Evolutionary conservation across 2,797 vertebrate genomes (phyloP).

Genomic region (Dromococcyx pavoninus): DNA sequence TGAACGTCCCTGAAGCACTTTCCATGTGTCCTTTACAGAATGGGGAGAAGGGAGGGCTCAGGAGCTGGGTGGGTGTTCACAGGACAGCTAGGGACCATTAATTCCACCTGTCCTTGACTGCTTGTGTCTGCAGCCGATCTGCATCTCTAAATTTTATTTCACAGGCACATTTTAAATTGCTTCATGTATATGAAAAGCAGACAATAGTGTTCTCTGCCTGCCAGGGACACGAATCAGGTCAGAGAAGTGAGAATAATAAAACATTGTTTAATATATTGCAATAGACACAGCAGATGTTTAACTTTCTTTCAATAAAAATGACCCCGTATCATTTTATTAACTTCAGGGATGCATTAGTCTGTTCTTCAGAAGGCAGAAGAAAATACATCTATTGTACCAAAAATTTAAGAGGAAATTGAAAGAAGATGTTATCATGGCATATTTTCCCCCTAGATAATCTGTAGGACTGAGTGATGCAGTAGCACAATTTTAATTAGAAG

Average conservation of each 20-base stretch:
- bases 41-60: no score
- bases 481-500: neutral
- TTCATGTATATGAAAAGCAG: neutral
- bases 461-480: neutral
- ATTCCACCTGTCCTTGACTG: neutral
- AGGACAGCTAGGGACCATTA: neutral
- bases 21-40: neutral
- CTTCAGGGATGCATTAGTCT: neutral
- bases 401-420: conserved; percentile 39
- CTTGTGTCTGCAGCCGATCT: neutral
- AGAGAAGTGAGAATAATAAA: neutral
- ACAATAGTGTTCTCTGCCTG: neutral
- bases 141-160: neutral
- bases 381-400: neutral
- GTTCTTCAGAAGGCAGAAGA: neutral
- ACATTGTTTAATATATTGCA: neutral
- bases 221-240: neutral
- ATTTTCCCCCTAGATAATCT: neutral
- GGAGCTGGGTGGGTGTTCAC: neutral
- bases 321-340: conserved; percentile 5
- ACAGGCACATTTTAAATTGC: neutral
- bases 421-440: neutral
- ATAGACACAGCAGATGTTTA: neutral
- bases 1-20: neutral
- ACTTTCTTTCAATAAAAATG: neutral